Base-by-base conservation (phyloP, 2,113 vertebrate genomes). In the Neotragus moschatus region DNA sequence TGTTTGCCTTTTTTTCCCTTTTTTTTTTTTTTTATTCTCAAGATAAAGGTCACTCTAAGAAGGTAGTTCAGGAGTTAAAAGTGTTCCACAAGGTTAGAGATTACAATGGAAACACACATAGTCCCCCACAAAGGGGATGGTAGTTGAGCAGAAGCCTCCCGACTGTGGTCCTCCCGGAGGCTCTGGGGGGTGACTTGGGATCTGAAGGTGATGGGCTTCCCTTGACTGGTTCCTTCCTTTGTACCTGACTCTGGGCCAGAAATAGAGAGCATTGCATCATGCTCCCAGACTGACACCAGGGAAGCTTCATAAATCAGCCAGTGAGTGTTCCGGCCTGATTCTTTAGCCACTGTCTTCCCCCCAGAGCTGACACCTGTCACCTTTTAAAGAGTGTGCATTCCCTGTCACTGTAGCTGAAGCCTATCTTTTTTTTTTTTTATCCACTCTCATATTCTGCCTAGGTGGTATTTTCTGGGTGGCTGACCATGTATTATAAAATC, bases 301-400 rank as follows among this genome's bases (percentile, higher is more conserved):
- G 58, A 73, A 90, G 75, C 94, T 97, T 96, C 98, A 92, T 86
- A 97, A 97, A 89, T 97, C 97, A 66, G 95, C 75, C 88, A 97
- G 93, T 47, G 55, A 97, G 94, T 94, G 63, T 97, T 95, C 89
- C 4, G 7, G 79, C 93, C 33, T 96, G 53, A 36, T 73, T 98
- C 88, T 98, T 96, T 89, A 85, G 84, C 88, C 77, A 84, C 77
- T 45, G 85, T 51, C 92, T 94, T 98, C 90, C 92, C 95, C 97
- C 30, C 39, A 45, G 1, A 55, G 91, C 77, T 94, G 77, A 98
- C 91, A 92, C 91, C 87, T 97, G 97, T 87, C 92, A 79, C 93
- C 92, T 97, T 2, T 0, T 70, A 97, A 96, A 97, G 85, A 98
- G 45, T 70, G 84, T 53, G 90, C 10, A 30, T 96, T 94, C 85